phyloP scores from a whole-genome alignment of 2,797 vertebrate genomes.

The Urosaurus nigricauda region DNA sequence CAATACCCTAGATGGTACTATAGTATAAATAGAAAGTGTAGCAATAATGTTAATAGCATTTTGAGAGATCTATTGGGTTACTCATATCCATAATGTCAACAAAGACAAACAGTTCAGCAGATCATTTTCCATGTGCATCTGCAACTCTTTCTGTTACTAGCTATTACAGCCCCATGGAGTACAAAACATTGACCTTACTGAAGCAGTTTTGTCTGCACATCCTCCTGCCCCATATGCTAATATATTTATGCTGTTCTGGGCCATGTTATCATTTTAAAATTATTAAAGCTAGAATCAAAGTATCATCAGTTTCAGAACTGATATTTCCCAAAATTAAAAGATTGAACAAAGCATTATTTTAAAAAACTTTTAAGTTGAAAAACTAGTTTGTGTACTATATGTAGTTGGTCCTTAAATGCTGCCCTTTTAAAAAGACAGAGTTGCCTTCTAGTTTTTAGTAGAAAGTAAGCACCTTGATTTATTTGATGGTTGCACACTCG shows the following conservation, averaged over 20 bases:
- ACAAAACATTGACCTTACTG: not conserved
- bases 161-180: not conserved
- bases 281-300: not conserved
- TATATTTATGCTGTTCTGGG: too few relatives aligned
- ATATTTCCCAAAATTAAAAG: not conserved
- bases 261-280: not conserved
- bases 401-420: not conserved
- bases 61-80: not conserved
- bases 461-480: not conserved
- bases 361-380: not conserved
- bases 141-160: not conserved
- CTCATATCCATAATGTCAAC: not conserved
- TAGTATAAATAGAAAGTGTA: slow-evolving; percentile 15
- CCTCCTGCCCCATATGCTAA: not conserved
- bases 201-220: not conserved
- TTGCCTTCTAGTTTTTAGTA: not conserved
- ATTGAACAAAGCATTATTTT: not conserved
- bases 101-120: not conserved
- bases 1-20: slow-evolving; percentile 8
- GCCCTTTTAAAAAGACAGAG: not conserved
- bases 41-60: not conserved
- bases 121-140: slow-evolving; percentile 6
- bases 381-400: not conserved
- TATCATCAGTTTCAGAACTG: not conserved
- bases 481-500: too few relatives aligned